Base-by-base conservation (phyloP, 2,113 vertebrate genomes). In the Motacilla tschutschensis region DNA sequence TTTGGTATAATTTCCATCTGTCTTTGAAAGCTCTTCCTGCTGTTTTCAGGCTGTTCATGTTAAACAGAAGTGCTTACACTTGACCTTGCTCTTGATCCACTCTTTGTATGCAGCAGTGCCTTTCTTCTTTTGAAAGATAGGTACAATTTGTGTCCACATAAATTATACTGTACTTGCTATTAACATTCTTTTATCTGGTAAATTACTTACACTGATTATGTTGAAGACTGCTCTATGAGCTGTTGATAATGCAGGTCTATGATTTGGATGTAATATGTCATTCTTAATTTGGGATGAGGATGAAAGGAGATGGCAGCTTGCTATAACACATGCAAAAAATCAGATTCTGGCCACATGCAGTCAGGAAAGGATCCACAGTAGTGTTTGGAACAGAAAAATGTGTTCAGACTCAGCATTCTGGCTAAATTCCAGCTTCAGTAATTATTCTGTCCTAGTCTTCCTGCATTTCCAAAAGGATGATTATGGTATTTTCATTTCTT, bases 101-200 rank as follows among this genome's bases (percentile, higher is more conserved):
- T 92, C 89, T 94, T 91, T 64, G 51, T 31, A 90, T 44, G 1
- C 96, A 95, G 96, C 94, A 89, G 95, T 92, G 85, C 63, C 90
- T 96, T 96, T 96, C 87, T 96, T 96, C 73, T 84, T 54, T 73
- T 94, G 93, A 96, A 96, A 94, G 93, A 96, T 53, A 82, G 86
- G 92, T 93, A 94, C 93, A 93, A 96, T 95, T 96, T 97, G 91
- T 95, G 92, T 95, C 94, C 87, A 83, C 89, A 87, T 87, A 95
- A 96, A 97, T 97, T 95, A 96, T 91, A 96, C 94, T 95, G 85
- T 94, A 92, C 95, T 94, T 94, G 95, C 96, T 95, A 95, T 95
- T 95, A 95, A 94, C 94, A 91, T 95, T 96, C 96, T 96, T 96
- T 96, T 95, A 93, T 97, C 91, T 81, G 83, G 91, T 94, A 92